These are phyloP conservation scores for Trigoniulus corallinus DNA, from an alignment of 1,140 invertebrate species.

Conservation along the genomic window DNA sequence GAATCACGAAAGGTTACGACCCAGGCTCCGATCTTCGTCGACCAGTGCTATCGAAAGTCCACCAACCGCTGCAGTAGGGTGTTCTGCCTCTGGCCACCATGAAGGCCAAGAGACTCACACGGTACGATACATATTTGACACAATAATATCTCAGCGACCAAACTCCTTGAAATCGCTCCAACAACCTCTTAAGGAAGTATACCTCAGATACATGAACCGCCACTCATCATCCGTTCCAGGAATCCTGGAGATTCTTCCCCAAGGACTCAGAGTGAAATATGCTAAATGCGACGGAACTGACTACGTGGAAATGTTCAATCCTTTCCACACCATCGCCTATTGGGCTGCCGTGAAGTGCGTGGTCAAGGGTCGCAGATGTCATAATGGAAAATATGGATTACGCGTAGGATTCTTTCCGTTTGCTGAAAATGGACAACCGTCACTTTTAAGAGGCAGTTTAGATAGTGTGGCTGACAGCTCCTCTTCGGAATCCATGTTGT, in stretches of 20 bases:
- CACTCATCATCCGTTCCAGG: conserved; percentile 29
- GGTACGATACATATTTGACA: no score
- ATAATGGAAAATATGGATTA: not conserved
- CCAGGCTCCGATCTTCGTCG: no score
- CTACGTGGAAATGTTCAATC: conserved; percentile 41
- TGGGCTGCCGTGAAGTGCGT: conserved; percentile 64
- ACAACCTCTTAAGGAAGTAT: conserved; percentile 58
- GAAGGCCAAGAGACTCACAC: no score
- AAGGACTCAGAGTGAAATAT: conserved; percentile 39
- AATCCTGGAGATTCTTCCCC: conserved; percentile 47
- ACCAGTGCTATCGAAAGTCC: no score
- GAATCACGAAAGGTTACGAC: no score
- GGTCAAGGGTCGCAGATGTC: not conserved
- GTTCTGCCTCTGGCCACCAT: no score
- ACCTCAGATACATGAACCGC: conserved; percentile 41
- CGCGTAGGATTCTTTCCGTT: not conserved
- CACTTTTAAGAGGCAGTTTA: no score
- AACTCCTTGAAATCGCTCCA: conserved; percentile 65
- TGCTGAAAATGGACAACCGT: not conserved
- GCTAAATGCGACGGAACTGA: conserved; percentile 30
- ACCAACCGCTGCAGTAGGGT: no score
- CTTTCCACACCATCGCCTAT: conserved; percentile 74
- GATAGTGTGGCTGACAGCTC: not conserved
- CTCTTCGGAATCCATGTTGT: not conserved
- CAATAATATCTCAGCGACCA: no score